A percentile compares a stretch with the other conserved stretches of the same genome.
Evolutionary conservation across 2,888 invertebrate genomes (phyloP).

Genomic region (Hypolimnas misippus): DNA sequence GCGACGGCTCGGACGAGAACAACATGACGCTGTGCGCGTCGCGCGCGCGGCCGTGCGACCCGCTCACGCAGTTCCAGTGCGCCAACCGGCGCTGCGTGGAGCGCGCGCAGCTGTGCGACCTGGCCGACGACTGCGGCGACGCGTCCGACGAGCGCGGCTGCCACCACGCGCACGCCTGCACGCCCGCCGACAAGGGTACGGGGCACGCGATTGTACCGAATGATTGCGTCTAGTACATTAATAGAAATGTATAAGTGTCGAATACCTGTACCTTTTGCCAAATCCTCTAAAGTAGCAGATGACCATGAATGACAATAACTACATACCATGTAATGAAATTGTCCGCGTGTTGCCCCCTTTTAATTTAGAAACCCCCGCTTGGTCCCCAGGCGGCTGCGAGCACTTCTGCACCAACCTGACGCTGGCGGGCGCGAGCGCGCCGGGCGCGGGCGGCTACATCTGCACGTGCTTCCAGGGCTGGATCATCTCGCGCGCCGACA

Average conservation of each 20-base stretch:
- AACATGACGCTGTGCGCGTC: conserved; percentile 94
- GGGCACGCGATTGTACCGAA: neutral
- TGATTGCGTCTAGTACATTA: neutral
- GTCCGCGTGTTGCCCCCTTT: too few relatives aligned
- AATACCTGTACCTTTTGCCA: neutral
- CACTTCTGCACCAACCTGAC: conserved; percentile 95
- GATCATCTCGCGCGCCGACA: conserved; percentile 90
- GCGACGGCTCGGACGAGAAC: conserved; percentile 97
- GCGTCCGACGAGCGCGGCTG: conserved; percentile 96
- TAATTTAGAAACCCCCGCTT: too few relatives aligned
- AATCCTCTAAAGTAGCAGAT: neutral
- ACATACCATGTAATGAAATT: too few relatives aligned
- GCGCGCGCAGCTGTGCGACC: conserved; percentile 91
- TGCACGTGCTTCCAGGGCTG: conserved; percentile 95
- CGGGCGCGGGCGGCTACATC: conserved; percentile 87
- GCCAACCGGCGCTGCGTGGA: conserved; percentile 94
- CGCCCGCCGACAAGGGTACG: conserved; percentile 65
- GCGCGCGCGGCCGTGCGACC: conserved; percentile 90
- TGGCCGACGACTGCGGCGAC: conserved; percentile 95
- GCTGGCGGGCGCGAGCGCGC: conserved; percentile 40
- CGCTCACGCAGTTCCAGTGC: conserved; percentile 92
- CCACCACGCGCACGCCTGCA: conserved; percentile 87
- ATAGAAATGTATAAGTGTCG: too few relatives aligned
- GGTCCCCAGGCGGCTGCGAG: conserved; percentile 96
- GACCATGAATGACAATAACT: too few relatives aligned